Conservation (phyloP, 2,888 invertebrate species). For the Drosophila parthenogenetica region DNA sequence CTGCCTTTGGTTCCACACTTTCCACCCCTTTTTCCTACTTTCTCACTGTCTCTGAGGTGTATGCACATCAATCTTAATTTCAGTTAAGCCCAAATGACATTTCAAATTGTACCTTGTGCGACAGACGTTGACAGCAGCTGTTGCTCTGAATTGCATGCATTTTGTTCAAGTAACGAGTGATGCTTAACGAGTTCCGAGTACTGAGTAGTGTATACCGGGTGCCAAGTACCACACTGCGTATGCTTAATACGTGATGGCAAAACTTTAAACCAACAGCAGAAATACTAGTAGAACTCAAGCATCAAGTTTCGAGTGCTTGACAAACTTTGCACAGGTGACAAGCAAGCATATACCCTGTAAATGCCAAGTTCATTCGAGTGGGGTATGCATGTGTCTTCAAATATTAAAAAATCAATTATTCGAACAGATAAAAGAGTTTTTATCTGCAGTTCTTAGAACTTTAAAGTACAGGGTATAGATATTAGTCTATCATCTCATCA, state of each 20-base stretch:
- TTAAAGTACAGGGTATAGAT: background rate
- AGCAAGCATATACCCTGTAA: slow-evolving; percentile 17
- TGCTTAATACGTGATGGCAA: slow-evolving; percentile 46
- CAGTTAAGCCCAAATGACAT: background rate
- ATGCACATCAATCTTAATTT: slow-evolving; percentile 40
- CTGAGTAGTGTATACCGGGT: slow-evolving; percentile 3
- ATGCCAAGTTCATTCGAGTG: background rate
- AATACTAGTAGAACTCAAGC: slow-evolving; percentile 20
- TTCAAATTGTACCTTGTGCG: slow-evolving; percentile 3
- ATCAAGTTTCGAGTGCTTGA: slow-evolving; percentile 46
- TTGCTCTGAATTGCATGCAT: slow-evolving; percentile 13
- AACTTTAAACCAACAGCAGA: slow-evolving; percentile 43
- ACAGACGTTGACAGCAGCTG: slow-evolving; percentile 24
- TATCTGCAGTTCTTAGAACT: too few relatives aligned
- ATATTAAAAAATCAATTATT: background rate
- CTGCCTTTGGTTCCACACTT: background rate
- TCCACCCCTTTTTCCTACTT: background rate
- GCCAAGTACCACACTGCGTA: slow-evolving; percentile 42
- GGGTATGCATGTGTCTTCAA: background rate
- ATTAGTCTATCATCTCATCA: background rate
- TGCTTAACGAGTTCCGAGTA: slow-evolving; percentile 10
- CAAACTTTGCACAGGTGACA: slow-evolving; percentile 57
- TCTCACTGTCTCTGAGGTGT: background rate
- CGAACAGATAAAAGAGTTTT: too few relatives aligned
- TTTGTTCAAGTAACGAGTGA: slow-evolving; percentile 16